Percentiles rank a stretch among this genome's conserved stretches.
Conservation (phyloP, 53 echinoderm and acorn worm species). For the Holothuria leucospilota region DNA sequence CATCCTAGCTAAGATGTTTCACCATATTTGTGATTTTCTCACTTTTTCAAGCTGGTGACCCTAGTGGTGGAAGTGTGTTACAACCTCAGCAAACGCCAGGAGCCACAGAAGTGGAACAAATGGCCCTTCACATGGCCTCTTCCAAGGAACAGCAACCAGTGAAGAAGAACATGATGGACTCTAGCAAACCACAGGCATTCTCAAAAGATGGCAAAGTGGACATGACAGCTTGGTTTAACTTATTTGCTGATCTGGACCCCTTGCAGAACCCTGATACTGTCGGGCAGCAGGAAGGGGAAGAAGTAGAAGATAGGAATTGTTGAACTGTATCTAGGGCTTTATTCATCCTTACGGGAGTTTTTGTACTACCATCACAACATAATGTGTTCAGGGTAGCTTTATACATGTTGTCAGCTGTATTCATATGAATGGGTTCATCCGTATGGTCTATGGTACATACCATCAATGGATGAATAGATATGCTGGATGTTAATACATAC, state of each 20-base stretch:
- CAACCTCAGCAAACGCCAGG: too few relatives aligned
- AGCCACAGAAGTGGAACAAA: neutral
- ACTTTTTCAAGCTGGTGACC: too few relatives aligned
- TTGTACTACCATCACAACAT: too few relatives aligned
- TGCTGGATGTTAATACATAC: too few relatives aligned
- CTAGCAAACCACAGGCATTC: slow-evolving; percentile 93
- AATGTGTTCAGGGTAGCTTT: too few relatives aligned
- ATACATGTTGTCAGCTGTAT: too few relatives aligned
- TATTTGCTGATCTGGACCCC: slow-evolving; percentile 97
- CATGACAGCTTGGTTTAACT: slow-evolving; percentile 99
- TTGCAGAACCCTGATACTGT: slow-evolving; percentile 93
- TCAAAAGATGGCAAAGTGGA: slow-evolving; percentile 85
- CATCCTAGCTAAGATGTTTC: too few relatives aligned
- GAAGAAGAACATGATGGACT: slow-evolving; percentile 78
- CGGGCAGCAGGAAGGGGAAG: slow-evolving; percentile 75
- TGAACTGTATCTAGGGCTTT: slow-evolving; percentile 4
- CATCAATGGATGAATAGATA: too few relatives aligned
- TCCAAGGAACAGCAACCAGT: slow-evolving; percentile 8
- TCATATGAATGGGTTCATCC: too few relatives aligned
- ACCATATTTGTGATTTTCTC: neutral
- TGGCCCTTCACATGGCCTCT: neutral
- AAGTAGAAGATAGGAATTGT: slow-evolving; percentile 76
- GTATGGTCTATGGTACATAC: too few relatives aligned
- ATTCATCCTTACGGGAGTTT: neutral
- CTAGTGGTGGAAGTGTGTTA: too few relatives aligned